Evolutionary conservation across 2,797 vertebrate species (phyloP), one percentile per base, ranked within the genome.

Genomic region (Atherinosoma microstoma): DNA sequence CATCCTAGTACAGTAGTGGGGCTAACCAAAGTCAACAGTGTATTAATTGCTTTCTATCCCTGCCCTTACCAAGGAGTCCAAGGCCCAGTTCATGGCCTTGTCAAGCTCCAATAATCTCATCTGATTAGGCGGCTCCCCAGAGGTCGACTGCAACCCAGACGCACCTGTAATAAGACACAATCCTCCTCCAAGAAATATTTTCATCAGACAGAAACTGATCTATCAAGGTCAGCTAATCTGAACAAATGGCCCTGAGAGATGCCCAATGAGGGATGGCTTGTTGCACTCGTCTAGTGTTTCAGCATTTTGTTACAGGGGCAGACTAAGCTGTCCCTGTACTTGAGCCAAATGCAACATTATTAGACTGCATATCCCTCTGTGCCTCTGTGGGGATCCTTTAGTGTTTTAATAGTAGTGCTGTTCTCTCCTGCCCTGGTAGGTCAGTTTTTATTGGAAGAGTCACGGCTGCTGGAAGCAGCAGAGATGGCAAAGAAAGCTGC

Each of bases 401-500:
- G 64, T 51, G 10, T 85, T 85, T 83, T 84, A 87, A 90, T 74
- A 76, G 74, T 18, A 2, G 7, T 40, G 79, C 75, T 67, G 58
- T 76, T 88, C 79, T 88, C 83, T 80, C 72, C 76, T 65, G 70
- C 64, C 70, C 85, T 57, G 45, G 68, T 93, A 99, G 98, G 98
- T 93, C 98, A 99, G 80, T 99, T 99, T 95, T 96, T 99, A 83
- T 93, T 99, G 79, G 98, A 99, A 92, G 97, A 99, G 84, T 96
- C 96, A 0, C 96, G 98, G 62, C 91, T 98, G 75, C 86, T 96
- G 84, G 97, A 99, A 94, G 98, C 98, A 8, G 97, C 98, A 1
- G 97, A 97, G 90, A 99, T 99, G 97, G 98, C 98, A 29, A 95
- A 98, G 91, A 99, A 96, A 83, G 98, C 98, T 0, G 98, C 97